Conservation (phyloP, 2,113 vertebrate genomes). For the Paracanthobrama guichenoti region DNA sequence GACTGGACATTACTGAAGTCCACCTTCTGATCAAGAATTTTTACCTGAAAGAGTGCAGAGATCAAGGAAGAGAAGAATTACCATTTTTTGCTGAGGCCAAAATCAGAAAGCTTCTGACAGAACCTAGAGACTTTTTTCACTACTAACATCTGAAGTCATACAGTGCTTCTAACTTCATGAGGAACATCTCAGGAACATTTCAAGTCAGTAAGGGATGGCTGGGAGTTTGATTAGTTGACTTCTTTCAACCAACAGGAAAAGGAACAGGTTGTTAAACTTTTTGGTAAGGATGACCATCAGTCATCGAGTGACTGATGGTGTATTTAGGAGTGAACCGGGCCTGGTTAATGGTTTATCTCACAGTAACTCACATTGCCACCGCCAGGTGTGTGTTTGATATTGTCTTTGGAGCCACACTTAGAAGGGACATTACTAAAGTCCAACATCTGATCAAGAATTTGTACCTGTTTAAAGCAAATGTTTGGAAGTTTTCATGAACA, state of each 20-base stretch:
- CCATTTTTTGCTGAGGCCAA: neutral
- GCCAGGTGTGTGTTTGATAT: slow-evolving; percentile 91
- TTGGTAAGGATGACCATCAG: slow-evolving; percentile 9
- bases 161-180: neutral
- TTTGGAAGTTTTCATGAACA: slow-evolving; percentile 74
- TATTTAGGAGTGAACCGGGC: neutral
- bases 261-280: neutral
- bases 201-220: slow-evolving; percentile 4
- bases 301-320: neutral
- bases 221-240: slow-evolving; percentile 20
- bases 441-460: slow-evolving; percentile 95
- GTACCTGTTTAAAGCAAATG: slow-evolving; percentile 87
- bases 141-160: neutral
- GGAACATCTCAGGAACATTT: slow-evolving; percentile 5
- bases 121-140: neutral
- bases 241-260: neutral
- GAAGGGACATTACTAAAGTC: slow-evolving; percentile 93
- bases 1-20: slow-evolving; percentile 89
- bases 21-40: slow-evolving; percentile 82
- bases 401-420: slow-evolving; percentile 97
- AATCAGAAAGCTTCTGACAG: slow-evolving; percentile 7
- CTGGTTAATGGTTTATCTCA: slow-evolving; percentile 58
- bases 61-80: slow-evolving; percentile 28
- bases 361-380: slow-evolving; percentile 93
- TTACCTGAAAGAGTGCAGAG: slow-evolving; percentile 34